These are phyloP conservation scores for Aphodius granarius DNA, from an alignment of 2,888 invertebrate genomes.

Conservation along the genomic window DNA sequence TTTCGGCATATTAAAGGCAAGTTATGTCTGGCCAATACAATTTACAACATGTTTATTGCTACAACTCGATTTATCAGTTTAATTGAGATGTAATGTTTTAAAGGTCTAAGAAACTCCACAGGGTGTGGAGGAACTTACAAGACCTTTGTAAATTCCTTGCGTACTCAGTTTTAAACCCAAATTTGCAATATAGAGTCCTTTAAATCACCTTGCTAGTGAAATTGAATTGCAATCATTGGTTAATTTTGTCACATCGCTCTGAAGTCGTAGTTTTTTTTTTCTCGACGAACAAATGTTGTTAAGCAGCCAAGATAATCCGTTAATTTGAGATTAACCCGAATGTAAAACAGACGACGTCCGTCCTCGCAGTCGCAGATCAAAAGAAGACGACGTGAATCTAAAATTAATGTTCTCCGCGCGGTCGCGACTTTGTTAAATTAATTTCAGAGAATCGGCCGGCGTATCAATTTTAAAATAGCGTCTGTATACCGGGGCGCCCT, in stretches of 20 bases:
- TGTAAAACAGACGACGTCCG: slow-evolving; percentile 4
- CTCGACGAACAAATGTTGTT: background rate
- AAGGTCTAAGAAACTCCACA: no score
- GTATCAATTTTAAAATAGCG: slow-evolving; percentile 7
- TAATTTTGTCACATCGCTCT: background rate
- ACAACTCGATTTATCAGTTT: no score
- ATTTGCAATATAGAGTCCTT: background rate
- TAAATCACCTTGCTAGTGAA: background rate
- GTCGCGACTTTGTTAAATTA: slow-evolving; percentile 5
- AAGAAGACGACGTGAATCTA: background rate
- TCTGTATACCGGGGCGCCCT: background rate
- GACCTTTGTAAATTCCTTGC: no score
- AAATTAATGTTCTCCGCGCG: slow-evolving; percentile 12
- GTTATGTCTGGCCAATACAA: no score
- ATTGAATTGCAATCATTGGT: background rate
- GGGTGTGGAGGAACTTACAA: no score
- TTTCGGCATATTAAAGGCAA: no score
- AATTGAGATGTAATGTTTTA: no score
- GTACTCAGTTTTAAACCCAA: no score
- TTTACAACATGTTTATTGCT: no score
- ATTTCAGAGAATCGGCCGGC: background rate
- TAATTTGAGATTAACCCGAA: slow-evolving; percentile 12
- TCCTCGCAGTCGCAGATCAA: background rate
- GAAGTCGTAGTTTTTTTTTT: no score
- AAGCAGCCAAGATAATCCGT: background rate